A percentile compares a stretch with the other conserved stretches of the same genome.
Conservation (phyloP, 1,140 invertebrate species). For the Andrena cerasifolii region DNA sequence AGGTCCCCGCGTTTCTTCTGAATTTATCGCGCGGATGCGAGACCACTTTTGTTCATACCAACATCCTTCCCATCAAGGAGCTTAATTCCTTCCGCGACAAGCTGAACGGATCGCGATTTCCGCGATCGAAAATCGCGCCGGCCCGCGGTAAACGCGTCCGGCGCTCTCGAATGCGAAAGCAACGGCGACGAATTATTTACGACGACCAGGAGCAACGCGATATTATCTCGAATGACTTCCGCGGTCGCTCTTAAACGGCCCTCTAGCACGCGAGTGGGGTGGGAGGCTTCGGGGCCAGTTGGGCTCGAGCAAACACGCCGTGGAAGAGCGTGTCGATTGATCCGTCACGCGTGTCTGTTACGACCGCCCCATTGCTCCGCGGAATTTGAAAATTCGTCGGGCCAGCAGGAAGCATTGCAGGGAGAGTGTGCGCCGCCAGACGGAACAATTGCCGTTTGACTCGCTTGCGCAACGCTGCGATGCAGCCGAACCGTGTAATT, state of each 20-base stretch:
- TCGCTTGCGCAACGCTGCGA: background rate
- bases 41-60: too few relatives aligned
- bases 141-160: background rate
- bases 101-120: background rate
- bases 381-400: background rate
- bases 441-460: background rate
- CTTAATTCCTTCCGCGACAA: background rate
- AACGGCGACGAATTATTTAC: constrained; percentile 27
- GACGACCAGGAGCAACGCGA: background rate
- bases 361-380: background rate
- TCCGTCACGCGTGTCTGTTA: background rate
- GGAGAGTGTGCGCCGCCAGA: background rate
- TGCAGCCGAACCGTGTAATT: background rate
- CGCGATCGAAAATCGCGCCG: background rate
- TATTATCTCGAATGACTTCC: constrained; percentile 30
- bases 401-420: background rate
- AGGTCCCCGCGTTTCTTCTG: too few relatives aligned
- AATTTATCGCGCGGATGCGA: too few relatives aligned
- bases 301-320: constrained; percentile 3
- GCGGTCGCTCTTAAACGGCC: background rate
- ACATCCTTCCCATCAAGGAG: too few relatives aligned
- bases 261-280: constrained; percentile 8
- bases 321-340: background rate
- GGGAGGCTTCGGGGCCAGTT: too few relatives aligned
- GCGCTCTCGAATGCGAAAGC: background rate